A percentile compares a stretch with the other conserved stretches of the same genome.
These are phyloP conservation scores for Dryas iulia DNA, from an alignment of 1,140 invertebrate genomes.

Conservation along the genomic window DNA sequence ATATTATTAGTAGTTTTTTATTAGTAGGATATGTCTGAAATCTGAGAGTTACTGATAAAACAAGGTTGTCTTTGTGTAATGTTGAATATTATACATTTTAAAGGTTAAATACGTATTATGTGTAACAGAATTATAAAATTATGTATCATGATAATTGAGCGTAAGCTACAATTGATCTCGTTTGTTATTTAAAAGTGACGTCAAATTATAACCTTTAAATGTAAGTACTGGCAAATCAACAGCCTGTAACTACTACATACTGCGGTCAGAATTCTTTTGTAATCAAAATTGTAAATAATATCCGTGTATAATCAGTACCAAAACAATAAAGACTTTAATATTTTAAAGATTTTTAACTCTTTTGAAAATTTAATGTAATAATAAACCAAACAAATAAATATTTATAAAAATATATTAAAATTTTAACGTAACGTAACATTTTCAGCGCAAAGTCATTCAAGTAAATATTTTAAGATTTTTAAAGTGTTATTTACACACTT, in stretches of 20 bases:
- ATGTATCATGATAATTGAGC: constrained; percentile 13
- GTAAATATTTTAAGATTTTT: too few relatives aligned
- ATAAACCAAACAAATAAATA: too few relatives aligned
- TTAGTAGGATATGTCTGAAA: neutral
- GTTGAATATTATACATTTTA: constrained; percentile 23
- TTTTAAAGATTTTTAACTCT: too few relatives aligned
- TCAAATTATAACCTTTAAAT: constrained; percentile 9
- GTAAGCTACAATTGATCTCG: neutral
- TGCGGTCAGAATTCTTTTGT: neutral
- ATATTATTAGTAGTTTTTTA: too few relatives aligned
- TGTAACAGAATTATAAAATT: constrained; percentile 25
- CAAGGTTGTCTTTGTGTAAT: constrained; percentile 25
- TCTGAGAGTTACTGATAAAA: constrained; percentile 8
- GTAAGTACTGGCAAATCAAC: neutral
- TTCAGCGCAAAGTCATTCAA: too few relatives aligned
- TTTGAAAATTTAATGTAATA: too few relatives aligned
- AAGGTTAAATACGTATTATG: constrained; percentile 36
- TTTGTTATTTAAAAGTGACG: constrained; percentile 11
- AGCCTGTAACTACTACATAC: neutral
- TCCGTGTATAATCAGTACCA: neutral
- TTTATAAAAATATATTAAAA: too few relatives aligned
- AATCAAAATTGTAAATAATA: neutral
- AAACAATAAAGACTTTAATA: too few relatives aligned
- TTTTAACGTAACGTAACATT: too few relatives aligned
- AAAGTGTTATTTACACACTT: too few relatives aligned